Evolutionary conservation across 1,140 invertebrate species (phyloP), one percentile per base, ranked within the genome.

Genomic region (Trachymyrmex septentrionalis): DNA sequence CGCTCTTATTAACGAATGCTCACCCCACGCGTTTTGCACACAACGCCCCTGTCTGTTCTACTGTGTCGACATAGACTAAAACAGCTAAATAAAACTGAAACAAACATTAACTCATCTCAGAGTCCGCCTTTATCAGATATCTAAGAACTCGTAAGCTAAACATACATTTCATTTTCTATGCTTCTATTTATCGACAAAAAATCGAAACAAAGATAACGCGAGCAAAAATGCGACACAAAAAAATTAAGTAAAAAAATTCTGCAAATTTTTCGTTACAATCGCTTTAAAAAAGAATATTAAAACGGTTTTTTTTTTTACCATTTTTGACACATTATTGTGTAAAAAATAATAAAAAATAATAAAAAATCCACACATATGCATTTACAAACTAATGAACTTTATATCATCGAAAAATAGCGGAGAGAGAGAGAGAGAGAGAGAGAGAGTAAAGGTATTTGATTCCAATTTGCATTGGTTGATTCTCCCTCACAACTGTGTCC

Each of bases 1-100:
- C 34, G 78, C 80, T 82, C 55, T 82, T 73, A 73, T 82, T 82
- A 84, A 53, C 55, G 34, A 72, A 61, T 30, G 38, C 19, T 59
- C 55, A 24, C 55, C 24, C 38, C 34, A 34, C 38, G 80, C 48
- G 14, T 16, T n/a, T n/a, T 50, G 9, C 24, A 61, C 14, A 84
- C 69, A 84, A 82, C 19, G 57, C 55, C n/a, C 27, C 4, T 14
- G 53, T 3, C 30, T 81, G 66, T 82, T 73, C 38, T n/a, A 61
- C 24, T 14, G 55, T 34, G 55, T 34, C 19, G 24, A 34, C 57
- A 12, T 21, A 61, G 24, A 73, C 24, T 21, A 61, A 82, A 72
- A 84, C 24, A 48, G 3, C 53, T 21, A 21, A 57, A 59, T 72
- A 82, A 61, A 73, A 24, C 9, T 24, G 24, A 30, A 48, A 73